These are phyloP conservation scores for Cepphus grylle DNA, from an alignment of 2,113 vertebrate genomes.

Conservation along the genomic window DNA sequence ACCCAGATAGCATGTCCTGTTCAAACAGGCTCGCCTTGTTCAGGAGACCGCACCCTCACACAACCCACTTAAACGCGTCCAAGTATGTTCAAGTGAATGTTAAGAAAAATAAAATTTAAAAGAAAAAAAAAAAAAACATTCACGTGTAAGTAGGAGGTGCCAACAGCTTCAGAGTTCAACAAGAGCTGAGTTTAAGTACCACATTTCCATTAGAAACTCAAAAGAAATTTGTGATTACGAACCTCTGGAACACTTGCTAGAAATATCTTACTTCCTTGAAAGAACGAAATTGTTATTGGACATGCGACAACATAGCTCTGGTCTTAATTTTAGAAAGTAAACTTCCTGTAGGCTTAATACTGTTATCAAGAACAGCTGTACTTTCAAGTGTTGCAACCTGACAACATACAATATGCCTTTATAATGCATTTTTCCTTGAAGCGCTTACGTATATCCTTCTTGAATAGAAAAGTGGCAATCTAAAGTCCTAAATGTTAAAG, in stretches of 20 bases:
- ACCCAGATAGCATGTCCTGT: not conserved
- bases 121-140: not conserved
- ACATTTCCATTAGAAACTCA: not conserved
- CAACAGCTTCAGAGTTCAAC: not conserved
- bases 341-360: not conserved
- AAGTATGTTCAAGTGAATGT: not conserved
- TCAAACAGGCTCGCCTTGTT: not conserved
- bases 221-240: not conserved
- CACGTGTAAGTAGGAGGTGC: rapidly evolving
- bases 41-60: not conserved
- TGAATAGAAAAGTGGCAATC: not conserved
- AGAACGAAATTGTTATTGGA: not conserved
- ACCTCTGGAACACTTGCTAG: not conserved
- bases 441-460: not conserved
- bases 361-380: not conserved
- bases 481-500: not conserved
- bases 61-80: rapidly evolving
- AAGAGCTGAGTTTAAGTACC: not conserved
- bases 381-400: not conserved
- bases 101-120: not conserved
- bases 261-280: not conserved
- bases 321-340: not conserved
- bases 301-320: not conserved
- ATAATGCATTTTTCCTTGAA: not conserved
- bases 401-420: not conserved